Percentiles rank a stretch among this genome's conserved stretches.
phyloP scores from a whole-genome alignment of 2,113 vertebrate genomes.

The Perca flavescens region DNA sequence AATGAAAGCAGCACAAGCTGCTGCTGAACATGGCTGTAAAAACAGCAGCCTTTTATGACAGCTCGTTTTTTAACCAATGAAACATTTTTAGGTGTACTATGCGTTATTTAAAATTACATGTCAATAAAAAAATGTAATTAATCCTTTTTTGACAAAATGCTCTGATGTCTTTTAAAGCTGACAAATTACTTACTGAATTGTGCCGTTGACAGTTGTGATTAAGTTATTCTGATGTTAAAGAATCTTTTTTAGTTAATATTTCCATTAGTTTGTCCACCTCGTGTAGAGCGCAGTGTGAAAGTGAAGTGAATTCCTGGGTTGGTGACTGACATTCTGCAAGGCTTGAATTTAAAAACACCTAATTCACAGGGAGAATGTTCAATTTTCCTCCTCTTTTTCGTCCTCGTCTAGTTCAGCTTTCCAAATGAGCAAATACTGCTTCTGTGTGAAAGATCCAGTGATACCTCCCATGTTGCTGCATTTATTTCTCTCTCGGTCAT shows the following conservation, averaged over 20 bases:
- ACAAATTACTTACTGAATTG: neutral
- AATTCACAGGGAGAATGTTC: neutral
- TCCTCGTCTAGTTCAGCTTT: neutral
- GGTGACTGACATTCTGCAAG: conserved; percentile 1
- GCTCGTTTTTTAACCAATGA: neutral
- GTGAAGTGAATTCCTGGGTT: neutral
- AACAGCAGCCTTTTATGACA: neutral
- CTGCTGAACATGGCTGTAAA: neutral
- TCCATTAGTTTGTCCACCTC: conserved; percentile 42
- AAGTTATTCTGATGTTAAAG: neutral
- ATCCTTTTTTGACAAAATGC: neutral
- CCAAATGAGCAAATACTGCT: neutral
- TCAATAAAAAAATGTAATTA: neutral
- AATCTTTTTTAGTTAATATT: neutral
- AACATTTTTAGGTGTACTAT: neutral
- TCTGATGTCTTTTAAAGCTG: neutral
- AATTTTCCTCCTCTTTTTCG: neutral
- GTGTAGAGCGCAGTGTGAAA: conserved; percentile 11
- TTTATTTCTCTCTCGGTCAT: conserved; percentile 19
- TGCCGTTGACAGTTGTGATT: neutral
- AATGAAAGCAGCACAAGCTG: conserved; percentile 3
- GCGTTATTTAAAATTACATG: neutral
- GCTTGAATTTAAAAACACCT: neutral
- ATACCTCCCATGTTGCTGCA: conserved; percentile 28
- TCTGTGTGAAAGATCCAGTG: conserved; percentile 10